Conservation (phyloP, 2,797 vertebrate species). For the Pseudomugil gertrudae region DNA sequence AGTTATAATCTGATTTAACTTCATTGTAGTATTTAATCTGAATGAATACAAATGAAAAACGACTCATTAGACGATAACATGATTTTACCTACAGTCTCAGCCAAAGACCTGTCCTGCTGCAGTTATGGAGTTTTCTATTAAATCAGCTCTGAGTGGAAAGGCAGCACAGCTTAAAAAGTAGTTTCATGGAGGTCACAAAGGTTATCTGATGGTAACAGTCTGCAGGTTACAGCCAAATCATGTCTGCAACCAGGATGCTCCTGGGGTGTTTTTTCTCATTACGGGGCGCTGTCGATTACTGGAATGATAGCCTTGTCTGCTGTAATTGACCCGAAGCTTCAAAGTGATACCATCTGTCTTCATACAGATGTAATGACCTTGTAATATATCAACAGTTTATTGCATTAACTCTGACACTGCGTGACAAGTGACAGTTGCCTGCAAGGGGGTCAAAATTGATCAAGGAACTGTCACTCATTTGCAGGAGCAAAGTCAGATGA, state of each 20-base stretch:
- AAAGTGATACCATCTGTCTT: constrained; percentile 74
- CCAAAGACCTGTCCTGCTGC: constrained; percentile 13
- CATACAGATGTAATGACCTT: constrained; percentile 73
- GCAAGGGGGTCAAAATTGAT: constrained; percentile 28
- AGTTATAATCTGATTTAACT: not conserved
- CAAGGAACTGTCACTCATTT: constrained; percentile 18
- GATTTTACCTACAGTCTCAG: constrained; percentile 10
- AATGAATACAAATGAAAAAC: not conserved
- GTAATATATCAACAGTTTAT: constrained; percentile 70
- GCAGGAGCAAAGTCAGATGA: constrained; percentile 20
- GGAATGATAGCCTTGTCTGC: constrained; percentile 65
- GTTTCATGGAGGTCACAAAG: constrained; percentile 42
- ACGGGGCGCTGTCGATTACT: constrained; percentile 61
- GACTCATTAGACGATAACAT: no score
- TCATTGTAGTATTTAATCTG: not conserved
- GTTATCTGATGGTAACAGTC: constrained; percentile 55
- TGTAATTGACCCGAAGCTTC: constrained; percentile 72
- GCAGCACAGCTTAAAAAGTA: constrained; percentile 27
- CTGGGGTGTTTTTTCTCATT: constrained; percentile 69
- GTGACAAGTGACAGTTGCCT: constrained; percentile 50
- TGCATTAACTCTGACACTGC: constrained; percentile 55
- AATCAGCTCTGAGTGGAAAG: constrained; percentile 3
- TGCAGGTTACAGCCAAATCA: constrained; percentile 32
- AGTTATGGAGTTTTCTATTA: constrained; percentile 17
- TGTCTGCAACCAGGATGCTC: constrained; percentile 46